These are phyloP conservation scores for Platysteira castanea DNA, from an alignment of 2,113 vertebrate species.

Conservation along the genomic window DNA sequence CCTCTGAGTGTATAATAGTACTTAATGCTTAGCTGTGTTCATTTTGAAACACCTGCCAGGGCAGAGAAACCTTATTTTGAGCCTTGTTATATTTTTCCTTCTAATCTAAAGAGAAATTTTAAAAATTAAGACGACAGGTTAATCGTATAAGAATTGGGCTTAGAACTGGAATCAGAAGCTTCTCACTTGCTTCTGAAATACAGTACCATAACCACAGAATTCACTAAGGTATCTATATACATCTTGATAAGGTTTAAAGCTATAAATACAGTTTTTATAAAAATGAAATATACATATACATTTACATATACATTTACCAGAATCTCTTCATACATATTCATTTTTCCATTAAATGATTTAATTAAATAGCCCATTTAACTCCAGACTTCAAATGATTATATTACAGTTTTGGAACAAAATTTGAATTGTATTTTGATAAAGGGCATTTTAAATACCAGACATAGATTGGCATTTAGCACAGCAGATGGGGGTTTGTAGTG, in stretches of 20 bases:
- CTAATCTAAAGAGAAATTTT: background rate
- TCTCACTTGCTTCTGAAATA: background rate
- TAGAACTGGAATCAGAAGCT: background rate
- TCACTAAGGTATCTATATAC: background rate
- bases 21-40: background rate
- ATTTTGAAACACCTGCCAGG: background rate
- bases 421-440: constrained; percentile 58
- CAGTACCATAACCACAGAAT: background rate
- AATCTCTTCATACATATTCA: background rate
- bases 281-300: background rate
- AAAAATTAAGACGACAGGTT: background rate
- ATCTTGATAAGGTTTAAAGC: background rate
- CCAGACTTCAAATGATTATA: background rate
- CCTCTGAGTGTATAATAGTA: background rate
- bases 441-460: constrained; percentile 58
- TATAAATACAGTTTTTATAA: background rate
- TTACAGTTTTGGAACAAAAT: constrained; percentile 37
- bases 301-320: background rate
- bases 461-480: constrained; percentile 55
- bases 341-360: constrained; percentile 8
- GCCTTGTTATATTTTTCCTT: background rate
- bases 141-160: background rate
- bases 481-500: constrained; percentile 51
- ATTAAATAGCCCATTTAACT: constrained; percentile 14
- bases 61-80: background rate